Conservation (phyloP, 2,888 invertebrate genomes). For the Antheraea assamensis region DNA sequence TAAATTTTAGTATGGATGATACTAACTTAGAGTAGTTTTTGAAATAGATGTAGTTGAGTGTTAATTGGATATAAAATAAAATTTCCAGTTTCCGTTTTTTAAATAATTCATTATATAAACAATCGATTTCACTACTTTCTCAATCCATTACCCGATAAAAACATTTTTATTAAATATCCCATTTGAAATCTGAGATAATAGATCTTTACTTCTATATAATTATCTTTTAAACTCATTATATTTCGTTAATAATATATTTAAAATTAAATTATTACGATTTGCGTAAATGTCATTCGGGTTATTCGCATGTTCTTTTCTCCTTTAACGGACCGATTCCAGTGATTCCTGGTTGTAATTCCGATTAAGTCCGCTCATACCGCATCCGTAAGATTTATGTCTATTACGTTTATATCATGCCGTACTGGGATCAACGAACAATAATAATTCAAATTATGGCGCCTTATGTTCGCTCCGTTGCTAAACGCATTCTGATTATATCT, state of each 20-base stretch:
- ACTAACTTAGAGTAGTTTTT: no score
- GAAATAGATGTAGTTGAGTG: no score
- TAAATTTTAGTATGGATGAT: no score
- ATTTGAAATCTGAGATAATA: no score
- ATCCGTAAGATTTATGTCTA: not conserved
- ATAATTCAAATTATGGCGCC: slow-evolving; percentile 6
- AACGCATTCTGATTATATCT: not conserved
- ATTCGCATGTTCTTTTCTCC: not conserved
- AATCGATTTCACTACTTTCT: no score
- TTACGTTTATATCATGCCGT: not conserved
- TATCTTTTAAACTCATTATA: not conserved
- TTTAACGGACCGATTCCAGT: not conserved
- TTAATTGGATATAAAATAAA: no score
- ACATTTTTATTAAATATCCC: no score
- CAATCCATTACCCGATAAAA: no score
- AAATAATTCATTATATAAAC: no score
- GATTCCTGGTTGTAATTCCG: not conserved
- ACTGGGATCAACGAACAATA: not conserved
- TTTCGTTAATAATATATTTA: not conserved
- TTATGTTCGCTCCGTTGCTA: not conserved
- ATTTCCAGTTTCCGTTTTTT: no score
- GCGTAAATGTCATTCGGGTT: no score
- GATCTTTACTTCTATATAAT: not conserved
- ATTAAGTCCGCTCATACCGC: not conserved
- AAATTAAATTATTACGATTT: not conserved